Percentiles rank a stretch among this genome's conserved stretches.
Evolutionary conservation across 2,888 invertebrate species (phyloP).

Genomic region (Zonitis immaculata): DNA sequence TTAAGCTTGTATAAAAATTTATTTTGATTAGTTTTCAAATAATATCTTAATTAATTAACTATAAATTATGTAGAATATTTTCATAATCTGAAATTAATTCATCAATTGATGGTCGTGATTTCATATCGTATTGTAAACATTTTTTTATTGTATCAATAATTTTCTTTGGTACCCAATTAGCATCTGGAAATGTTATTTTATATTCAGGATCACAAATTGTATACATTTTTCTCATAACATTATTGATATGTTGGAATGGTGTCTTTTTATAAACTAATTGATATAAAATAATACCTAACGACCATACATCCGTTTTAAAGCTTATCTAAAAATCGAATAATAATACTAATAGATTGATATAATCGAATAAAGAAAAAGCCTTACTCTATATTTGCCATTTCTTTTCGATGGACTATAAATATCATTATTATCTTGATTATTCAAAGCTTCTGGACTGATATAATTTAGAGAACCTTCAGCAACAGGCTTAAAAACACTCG

Average conservation of each 20-base stretch:
- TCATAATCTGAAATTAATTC: too few species aligned
- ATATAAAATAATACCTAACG: conserved; percentile 94
- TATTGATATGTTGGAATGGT: conserved; percentile 77
- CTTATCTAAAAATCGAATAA: conserved; percentile 77
- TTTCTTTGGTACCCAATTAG: conserved; percentile 54
- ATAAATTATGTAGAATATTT: too few species aligned
- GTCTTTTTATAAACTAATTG: conserved; percentile 84
- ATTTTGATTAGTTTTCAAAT: too few species aligned
- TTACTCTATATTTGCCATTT: conserved; percentile 51
- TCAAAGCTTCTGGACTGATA: conserved; percentile 92
- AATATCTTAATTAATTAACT: too few species aligned
- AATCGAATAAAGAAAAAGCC: too few species aligned
- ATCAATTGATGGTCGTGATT: too few species aligned
- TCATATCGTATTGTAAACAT: conserved; percentile 70
- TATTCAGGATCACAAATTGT: conserved; percentile 48
- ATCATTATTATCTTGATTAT: conserved; percentile 52
- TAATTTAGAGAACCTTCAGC: conserved; percentile 90
- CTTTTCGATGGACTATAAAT: conserved; percentile 43
- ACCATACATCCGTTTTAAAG: conserved; percentile 95
- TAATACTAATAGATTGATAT: too few species aligned
- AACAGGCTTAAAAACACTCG: conserved; percentile 78
- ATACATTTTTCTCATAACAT: conserved; percentile 28
- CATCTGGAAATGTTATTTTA: conserved; percentile 67
- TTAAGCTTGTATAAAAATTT: too few species aligned
- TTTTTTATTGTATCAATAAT: conserved; percentile 62